Base-by-base conservation (phyloP, 2,888 invertebrate genomes). In the Syrphus vitripennis region DNA sequence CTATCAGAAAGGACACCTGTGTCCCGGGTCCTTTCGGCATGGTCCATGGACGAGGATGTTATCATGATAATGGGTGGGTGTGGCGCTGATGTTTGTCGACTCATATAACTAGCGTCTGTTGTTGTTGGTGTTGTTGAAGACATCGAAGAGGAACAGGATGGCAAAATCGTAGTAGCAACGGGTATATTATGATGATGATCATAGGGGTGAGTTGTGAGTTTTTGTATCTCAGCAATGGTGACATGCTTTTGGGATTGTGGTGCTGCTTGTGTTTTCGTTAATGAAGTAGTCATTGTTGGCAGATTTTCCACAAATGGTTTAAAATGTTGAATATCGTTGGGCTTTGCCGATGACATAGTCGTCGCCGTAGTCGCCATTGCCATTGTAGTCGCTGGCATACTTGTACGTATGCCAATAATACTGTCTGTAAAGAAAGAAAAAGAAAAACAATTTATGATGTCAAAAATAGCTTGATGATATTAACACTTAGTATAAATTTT, bases 231-330 rank as follows among this genome's bases (percentile, higher is more conserved):
- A 87, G 91, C 87, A 53, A 92, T 92, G 87, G 92, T 92, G 24
- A 92, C 92, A 71, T 92, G 91, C 76, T 92, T 92, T 88, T 91
- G 92, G 3, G 90, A 88, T 89, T 92, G 92, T 5, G 92, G 92
- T 59, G 91, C 91, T 88, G 90, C 90, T 69, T 89, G 89, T 84
- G 87, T 89, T 37, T 87, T 88, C 55, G 88, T 86, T 81, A 88
- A 87, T 65, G 87, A 86, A 50, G 88, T 78, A 42, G 48, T 67
- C 37, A 76, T 59, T 48, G 79, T 50, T 29, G 63, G 29, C 19
- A 55, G 59, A 45, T 21, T 81, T 55, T 91, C 90, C 87, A 91
- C 90, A 82, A 90, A 91, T 10, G 91, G 90, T 87, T 90, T 90
- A 61, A 50, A 34, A 31, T 90, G 90, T 74, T 91, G 90, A 65